Evolutionary conservation across 2,113 vertebrate species (phyloP), one percentile per base, ranked within the genome.

Genomic region (Coracopsis vasa): DNA sequence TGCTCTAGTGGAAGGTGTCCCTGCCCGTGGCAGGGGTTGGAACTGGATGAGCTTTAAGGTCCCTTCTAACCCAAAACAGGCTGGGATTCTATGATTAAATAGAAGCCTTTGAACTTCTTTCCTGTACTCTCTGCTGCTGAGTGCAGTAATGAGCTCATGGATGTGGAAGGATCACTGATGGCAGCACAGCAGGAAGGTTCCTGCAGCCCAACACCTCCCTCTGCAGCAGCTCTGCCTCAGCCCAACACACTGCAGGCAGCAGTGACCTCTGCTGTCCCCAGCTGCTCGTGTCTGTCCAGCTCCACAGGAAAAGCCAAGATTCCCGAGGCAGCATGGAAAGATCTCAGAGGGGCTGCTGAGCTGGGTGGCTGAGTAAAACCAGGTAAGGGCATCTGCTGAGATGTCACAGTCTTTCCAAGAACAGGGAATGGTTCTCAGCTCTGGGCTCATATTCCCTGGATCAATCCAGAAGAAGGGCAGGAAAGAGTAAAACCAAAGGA

Each of bases 141-240:
- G 47, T 0, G 16, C 3, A 2, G 23, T 2, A 5, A 15, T 1
- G 9, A 14, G 25, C 24, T 16, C 28, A 11, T 0, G 33, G 70
- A 56, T 31, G 12, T 2, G 27, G 20, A 44, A n/a, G 29, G 27
- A 10, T 18, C 19, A 1, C 24, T 9, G 6, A 1, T 0, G 35
- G 25, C 16, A 4, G 2, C 1, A 39, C 0, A 7, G 53, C n/a
- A 9, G 50, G 51, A n/a, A 35, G 33, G 45, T 4, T 44, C 39
- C 64, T 18, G 53, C 8, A 3, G 16, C 16, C 64, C 33, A 31
- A 12, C 25, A 9, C 19, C 31, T 39, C 42, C 2, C 33, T 13
- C 47, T 10, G 28, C n/a, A 28, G 13, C 33, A 31, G 60, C 50
- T 18, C 50, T 28, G 50, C 10, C 54, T 58, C 20, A n/a, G 54